phyloP scores from a whole-genome alignment of 2,888 invertebrate species.

The Epsilonema sp. region DNA sequence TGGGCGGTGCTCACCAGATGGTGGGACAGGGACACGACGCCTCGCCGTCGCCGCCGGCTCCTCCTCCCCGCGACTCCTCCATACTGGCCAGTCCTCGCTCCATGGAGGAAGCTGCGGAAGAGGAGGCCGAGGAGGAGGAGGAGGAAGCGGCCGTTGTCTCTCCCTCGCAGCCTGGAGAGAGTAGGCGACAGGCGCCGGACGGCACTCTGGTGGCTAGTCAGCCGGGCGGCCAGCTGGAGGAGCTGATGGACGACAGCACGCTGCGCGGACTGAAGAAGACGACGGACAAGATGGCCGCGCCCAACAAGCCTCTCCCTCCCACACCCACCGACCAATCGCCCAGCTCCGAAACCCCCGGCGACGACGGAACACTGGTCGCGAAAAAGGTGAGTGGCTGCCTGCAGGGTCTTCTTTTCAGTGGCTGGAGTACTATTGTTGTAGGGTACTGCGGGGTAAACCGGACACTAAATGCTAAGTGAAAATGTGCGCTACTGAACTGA shows the following conservation, averaged over 20 bases:
- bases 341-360: conserved; percentile 8
- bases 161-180: conserved; percentile 14
- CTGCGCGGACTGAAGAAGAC: conserved; percentile 40
- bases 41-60: conserved; percentile 25
- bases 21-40: no score
- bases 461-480: no score
- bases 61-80: conserved; percentile 25
- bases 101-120: conserved; percentile 18
- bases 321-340: conserved; percentile 58
- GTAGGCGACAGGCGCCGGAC: conserved; percentile 40
- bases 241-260: conserved; percentile 12
- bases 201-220: conserved; percentile 86
- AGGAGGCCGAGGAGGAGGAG: conserved; percentile 23
- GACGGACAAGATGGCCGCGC: no score
- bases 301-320: conserved; percentile 70
- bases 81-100: conserved; percentile 10
- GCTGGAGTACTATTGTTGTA: no score
- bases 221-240: conserved; percentile 71
- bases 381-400: no score
- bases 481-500: no score
- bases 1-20: conserved; percentile 36
- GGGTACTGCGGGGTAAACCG: no score
- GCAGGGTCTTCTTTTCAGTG: no score
- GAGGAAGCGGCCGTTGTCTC: no score
- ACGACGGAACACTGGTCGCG: conserved; percentile 12